Evolutionary conservation across 2,113 vertebrate species (phyloP).

Genomic region (Trematocara unimaculatum): DNA sequence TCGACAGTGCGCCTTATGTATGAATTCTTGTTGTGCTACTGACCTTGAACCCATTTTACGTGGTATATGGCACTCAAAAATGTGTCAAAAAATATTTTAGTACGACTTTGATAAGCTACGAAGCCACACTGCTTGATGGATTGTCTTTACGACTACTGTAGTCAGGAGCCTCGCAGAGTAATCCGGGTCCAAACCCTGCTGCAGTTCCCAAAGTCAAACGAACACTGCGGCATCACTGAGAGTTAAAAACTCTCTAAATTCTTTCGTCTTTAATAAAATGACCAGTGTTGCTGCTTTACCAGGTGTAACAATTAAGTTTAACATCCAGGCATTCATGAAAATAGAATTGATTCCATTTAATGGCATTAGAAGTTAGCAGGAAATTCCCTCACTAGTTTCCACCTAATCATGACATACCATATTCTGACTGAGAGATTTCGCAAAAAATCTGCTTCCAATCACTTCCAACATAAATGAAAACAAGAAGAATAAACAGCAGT

Average conservation of each 20-base stretch:
- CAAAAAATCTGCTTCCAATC: neutral
- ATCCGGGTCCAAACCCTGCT: neutral
- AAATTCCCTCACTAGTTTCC: neutral
- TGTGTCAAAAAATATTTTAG: neutral
- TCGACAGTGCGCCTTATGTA: neutral
- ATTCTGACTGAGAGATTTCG: neutral
- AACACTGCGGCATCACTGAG: neutral
- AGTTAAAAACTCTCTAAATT: neutral
- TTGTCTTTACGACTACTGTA: neutral
- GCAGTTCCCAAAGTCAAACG: neutral
- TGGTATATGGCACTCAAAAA: neutral
- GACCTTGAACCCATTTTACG: neutral
- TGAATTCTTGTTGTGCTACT: neutral
- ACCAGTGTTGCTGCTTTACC: neutral
- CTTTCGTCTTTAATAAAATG: neutral
- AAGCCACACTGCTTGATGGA: neutral
- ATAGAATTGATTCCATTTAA: neutral
- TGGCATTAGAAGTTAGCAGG: neutral
- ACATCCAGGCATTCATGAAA: neutral
- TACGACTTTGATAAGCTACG: neutral
- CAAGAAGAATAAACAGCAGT: neutral
- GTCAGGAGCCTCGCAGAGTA: neutral
- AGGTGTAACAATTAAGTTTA: neutral
- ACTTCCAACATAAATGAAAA: neutral
- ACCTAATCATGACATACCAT: neutral